Conservation (phyloP, 2,888 invertebrate genomes). For the Melieria crassipennis region DNA sequence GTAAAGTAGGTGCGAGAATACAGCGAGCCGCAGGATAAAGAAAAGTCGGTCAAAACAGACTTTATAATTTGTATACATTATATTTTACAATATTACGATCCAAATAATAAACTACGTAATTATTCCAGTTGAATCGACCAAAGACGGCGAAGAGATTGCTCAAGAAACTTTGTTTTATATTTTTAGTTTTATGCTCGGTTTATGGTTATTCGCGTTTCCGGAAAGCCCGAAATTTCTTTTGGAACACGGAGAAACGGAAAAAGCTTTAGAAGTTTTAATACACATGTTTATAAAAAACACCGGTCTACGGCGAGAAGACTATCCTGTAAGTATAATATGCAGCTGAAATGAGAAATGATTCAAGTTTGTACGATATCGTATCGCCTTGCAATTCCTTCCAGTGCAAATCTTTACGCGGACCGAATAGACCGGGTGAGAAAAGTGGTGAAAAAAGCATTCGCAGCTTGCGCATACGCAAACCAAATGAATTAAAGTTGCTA, state of each 20-base stretch:
- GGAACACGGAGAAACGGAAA: slow-evolving; percentile 81
- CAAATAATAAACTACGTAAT: no score
- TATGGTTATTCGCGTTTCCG: slow-evolving; percentile 80
- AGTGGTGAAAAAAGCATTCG: slow-evolving; percentile 72
- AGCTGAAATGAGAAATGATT: not conserved
- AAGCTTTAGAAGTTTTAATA: slow-evolving; percentile 75
- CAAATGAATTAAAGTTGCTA: slow-evolving; percentile 76
- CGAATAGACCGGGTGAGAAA: slow-evolving; percentile 41
- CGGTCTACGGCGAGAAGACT: slow-evolving; percentile 75
- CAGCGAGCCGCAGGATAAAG: no score
- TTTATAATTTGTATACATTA: no score
- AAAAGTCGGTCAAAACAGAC: no score
- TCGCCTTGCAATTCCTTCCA: slow-evolving; percentile 50
- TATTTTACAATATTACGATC: no score
- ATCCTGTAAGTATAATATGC: slow-evolving; percentile 70
- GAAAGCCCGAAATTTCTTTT: slow-evolving; percentile 86
- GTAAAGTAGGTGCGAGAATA: no score
- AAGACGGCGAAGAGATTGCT: no score
- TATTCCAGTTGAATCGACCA: no score
- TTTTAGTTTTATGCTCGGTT: slow-evolving; percentile 53
- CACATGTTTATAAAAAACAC: slow-evolving; percentile 78
- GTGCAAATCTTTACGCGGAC: slow-evolving; percentile 76
- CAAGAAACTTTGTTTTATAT: no score
- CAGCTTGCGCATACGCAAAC: slow-evolving; percentile 76
- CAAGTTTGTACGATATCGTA: not conserved